Conservation (phyloP, 2,888 invertebrate genomes). For the Thalpophila matura region DNA sequence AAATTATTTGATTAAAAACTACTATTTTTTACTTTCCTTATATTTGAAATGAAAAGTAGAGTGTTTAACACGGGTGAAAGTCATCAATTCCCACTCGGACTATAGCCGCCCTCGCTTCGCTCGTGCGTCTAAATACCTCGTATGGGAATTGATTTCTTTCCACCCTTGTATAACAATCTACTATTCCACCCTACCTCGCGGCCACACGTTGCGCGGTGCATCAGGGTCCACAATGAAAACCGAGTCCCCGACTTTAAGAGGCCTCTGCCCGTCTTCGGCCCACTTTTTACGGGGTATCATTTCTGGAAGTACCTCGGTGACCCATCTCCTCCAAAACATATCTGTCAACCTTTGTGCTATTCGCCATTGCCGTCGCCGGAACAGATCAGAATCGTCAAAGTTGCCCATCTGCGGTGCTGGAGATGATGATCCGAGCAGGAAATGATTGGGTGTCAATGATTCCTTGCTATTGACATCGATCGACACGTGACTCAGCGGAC, state of each 20-base stretch:
- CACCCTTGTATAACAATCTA: too few relatives aligned
- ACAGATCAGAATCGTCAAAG: slow-evolving; percentile 23
- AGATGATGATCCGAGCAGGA: slow-evolving; percentile 52
- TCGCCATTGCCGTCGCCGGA: slow-evolving; percentile 41
- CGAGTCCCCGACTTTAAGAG: slow-evolving; percentile 23
- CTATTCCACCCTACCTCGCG: too few relatives aligned
- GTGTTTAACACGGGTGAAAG: too few relatives aligned
- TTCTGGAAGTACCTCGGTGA: slow-evolving; percentile 43
- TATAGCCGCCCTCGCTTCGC: too few relatives aligned
- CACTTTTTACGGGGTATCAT: slow-evolving; percentile 26
- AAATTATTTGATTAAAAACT: too few relatives aligned
- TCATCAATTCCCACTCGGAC: too few relatives aligned
- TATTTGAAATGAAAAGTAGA: too few relatives aligned
- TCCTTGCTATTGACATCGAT: too few relatives aligned
- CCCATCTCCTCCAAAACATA: slow-evolving; percentile 44
- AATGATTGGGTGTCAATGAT: slow-evolving; percentile 60
- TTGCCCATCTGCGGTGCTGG: slow-evolving; percentile 13
- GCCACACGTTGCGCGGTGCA: slow-evolving; percentile 1
- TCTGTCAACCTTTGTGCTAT: slow-evolving; percentile 37
- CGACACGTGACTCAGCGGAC: slow-evolving; percentile 45
- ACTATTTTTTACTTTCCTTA: too few relatives aligned
- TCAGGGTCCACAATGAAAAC: slow-evolving; percentile 20
- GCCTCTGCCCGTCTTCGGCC: slow-evolving; percentile 7
- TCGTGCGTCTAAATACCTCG: too few relatives aligned
- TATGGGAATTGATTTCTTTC: too few relatives aligned